phyloP scores from a whole-genome alignment of 2,888 invertebrate species.

The Drosophila vallismaia region DNA sequence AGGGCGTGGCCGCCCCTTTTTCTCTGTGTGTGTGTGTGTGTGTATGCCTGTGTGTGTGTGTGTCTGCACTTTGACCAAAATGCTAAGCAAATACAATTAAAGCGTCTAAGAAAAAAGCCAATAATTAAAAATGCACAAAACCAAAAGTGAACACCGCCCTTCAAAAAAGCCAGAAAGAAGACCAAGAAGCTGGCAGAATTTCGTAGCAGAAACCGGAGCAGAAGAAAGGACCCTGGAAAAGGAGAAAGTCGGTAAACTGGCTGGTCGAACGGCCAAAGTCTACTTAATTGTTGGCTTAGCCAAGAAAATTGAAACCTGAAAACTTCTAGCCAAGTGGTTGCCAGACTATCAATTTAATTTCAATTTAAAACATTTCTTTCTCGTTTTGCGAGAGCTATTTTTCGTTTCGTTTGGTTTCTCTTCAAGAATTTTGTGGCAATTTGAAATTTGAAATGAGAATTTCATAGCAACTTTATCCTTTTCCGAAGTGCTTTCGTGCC shows the following conservation, averaged over 20 bases:
- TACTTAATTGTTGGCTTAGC: not conserved
- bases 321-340: no score
- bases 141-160: slow-evolving; percentile 49
- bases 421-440: no score
- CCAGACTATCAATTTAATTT: slow-evolving; percentile 14
- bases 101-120: slow-evolving; percentile 76
- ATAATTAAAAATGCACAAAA: slow-evolving; percentile 79
- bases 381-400: not conserved
- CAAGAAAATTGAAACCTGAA: no score
- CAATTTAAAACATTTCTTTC: slow-evolving; percentile 2
- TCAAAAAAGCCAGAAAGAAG: slow-evolving; percentile 5
- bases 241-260: slow-evolving; percentile 5
- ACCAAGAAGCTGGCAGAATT: not conserved
- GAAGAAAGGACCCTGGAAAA: not conserved
- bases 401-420: no score
- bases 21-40: not conserved
- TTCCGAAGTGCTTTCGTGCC: not conserved
- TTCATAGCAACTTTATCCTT: not conserved
- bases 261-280: not conserved
- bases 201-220: not conserved
- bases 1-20: slow-evolving; percentile 45
- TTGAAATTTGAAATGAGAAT: no score
- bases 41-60: slow-evolving; percentile 34
- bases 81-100: slow-evolving; percentile 76
- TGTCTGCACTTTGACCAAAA: slow-evolving; percentile 63